A percentile compares a stretch with the other conserved stretches of the same genome.
These are phyloP conservation scores for Pantherophis alleghaniensis DNA, from an alignment of 2,797 vertebrate species.

Conservation along the genomic window DNA sequence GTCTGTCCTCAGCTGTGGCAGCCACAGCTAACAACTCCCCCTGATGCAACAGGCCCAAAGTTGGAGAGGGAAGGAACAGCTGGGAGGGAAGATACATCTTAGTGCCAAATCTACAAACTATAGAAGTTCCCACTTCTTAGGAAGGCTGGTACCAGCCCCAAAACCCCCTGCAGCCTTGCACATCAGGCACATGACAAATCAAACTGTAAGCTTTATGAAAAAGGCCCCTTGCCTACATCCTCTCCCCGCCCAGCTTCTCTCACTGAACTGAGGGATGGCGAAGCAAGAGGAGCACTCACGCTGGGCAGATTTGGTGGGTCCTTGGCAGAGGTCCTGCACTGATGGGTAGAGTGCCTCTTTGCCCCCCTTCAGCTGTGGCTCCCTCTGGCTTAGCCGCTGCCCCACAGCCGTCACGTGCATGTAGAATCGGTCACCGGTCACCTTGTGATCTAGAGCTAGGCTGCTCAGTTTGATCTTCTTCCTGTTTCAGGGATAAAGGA, in stretches of 20 bases:
- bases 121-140: background rate
- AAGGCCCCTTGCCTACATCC: background rate
- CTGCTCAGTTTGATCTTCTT: conserved; percentile 73
- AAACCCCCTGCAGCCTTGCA: too few species aligned
- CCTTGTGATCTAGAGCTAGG: conserved; percentile 71
- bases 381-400: conserved; percentile 74
- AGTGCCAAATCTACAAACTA: background rate
- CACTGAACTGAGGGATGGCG: background rate
- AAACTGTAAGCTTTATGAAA: background rate
- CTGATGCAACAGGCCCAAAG: background rate
- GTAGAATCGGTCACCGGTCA: conserved; percentile 75
- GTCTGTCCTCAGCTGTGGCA: background rate
- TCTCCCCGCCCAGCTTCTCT: background rate
- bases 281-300: conserved; percentile 46
- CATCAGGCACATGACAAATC: too few species aligned
- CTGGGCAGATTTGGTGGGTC: conserved; percentile 38
- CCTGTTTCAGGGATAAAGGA: conserved; percentile 60
- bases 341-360: conserved; percentile 70
- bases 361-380: conserved; percentile 61
- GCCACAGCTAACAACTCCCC: background rate
- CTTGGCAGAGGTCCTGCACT: conserved; percentile 33
- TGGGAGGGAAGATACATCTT: background rate
- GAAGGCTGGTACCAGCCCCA: background rate
- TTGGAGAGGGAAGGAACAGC: background rate
- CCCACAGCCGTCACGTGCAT: conserved; percentile 66